Base-by-base conservation (phyloP, 1,140 invertebrate species). In the Charaxes varanes region DNA sequence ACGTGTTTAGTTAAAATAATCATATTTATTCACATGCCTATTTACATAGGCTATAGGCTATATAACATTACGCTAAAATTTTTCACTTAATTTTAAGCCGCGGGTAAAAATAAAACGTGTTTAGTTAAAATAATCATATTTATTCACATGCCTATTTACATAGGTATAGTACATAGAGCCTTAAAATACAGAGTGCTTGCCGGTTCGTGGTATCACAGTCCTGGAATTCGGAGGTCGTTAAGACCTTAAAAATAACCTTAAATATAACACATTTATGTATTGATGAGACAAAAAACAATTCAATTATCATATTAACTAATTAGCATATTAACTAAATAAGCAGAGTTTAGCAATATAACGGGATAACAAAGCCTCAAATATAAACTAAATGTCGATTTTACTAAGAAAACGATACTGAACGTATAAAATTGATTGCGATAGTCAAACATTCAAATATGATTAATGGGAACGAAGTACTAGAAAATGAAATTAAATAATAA, bases 171-270 rank as follows among this genome's bases (percentile, higher is more conserved):
- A 65, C 41, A 61, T 48, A 46, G 54, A 38, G 43, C 53, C 46
- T 61, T 55, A 57, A 55, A 53, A 47, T 59, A 65, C 43, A 55
- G 42, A 63, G 60, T 67, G 57, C 56, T 56, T 43, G 50, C 31
- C 36, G 57, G 36, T 53, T 58, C 41, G 58, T 69, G 56, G 55
- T 73, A 73, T 73, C 69, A 73, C 69, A 73, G 69, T 73, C 62
- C 63, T 34, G 38, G 40, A 41, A 45, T 23, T 53, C 24, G 31
- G 44, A 47, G 50, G 49, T 53, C 32, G 21, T 21, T 30, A 27
- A 2, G 6, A 26, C 36, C 11, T 21, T 32, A 6, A 12, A 32
- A 34, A 35, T 8, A 47, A 18, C 34, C 32, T 40, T 47, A 47
- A 8, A 40, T 40, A 21, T 13, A 26, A 16, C 26, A 27, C 27